phyloP scores from a whole-genome alignment of 2,888 invertebrate genomes.

The Spodoptera exigua region DNA sequence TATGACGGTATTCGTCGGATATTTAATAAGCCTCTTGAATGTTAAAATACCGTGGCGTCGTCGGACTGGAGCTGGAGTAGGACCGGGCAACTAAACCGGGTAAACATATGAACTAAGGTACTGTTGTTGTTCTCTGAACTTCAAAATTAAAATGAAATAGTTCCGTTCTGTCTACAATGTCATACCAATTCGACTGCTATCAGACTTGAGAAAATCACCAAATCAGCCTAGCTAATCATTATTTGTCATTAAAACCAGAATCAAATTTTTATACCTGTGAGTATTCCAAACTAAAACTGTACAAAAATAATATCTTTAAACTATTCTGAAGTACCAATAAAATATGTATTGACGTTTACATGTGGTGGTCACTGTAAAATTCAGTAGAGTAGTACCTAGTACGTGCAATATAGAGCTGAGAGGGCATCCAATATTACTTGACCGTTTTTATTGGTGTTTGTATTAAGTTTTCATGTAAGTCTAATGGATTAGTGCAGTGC shows the following conservation, averaged over 20 bases:
- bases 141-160: too few relatives aligned
- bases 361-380: slow-evolving; percentile 51
- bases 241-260: background rate
- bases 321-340: slow-evolving; percentile 31
- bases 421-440: slow-evolving; percentile 68
- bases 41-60: too few relatives aligned
- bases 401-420: slow-evolving; percentile 70
- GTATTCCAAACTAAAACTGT: slow-evolving; percentile 1
- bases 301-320: slow-evolving; percentile 20
- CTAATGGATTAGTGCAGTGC: slow-evolving; percentile 84
- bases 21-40: too few relatives aligned
- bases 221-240: too few relatives aligned
- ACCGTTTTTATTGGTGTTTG: slow-evolving; percentile 79
- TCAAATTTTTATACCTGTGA: background rate
- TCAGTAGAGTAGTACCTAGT: slow-evolving; percentile 43
- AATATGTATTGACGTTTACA: slow-evolving; percentile 47
- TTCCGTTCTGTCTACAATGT: too few relatives aligned
- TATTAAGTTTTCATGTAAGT: slow-evolving; percentile 84
- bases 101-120: too few relatives aligned
- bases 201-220: too few relatives aligned
- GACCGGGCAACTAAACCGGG: too few relatives aligned
- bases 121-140: too few relatives aligned
- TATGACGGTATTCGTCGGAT: too few relatives aligned
- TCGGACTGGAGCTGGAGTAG: too few relatives aligned
- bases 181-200: too few relatives aligned